Percentiles rank a stretch among this genome's conserved stretches.
Conservation (phyloP, 2,113 vertebrate genomes). For the Apistogramma diplotaenia region DNA sequence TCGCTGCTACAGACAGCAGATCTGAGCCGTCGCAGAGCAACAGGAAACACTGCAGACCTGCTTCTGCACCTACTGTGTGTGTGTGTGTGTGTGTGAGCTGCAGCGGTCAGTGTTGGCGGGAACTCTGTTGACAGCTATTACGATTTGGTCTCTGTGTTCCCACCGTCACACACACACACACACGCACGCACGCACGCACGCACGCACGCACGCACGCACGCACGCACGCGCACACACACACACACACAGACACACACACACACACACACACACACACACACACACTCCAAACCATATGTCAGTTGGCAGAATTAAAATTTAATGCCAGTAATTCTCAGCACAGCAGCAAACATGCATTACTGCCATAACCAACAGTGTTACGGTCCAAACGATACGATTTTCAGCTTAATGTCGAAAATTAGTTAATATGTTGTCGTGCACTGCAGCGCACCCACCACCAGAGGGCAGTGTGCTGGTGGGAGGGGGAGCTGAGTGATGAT, state of each 20-base stretch:
- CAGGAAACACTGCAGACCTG: neutral
- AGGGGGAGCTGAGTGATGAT: neutral
- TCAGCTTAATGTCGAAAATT: fast-evolving
- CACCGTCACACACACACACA: constrained; percentile 2
- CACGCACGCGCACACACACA: neutral
- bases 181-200: too few relatives aligned
- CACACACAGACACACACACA: neutral
- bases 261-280: constrained; percentile 1
- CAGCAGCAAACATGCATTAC: neutral
- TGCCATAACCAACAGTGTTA: fast-evolving
- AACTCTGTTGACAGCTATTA: neutral
- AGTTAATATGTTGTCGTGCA: neutral
- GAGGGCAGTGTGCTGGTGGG: fast-evolving
- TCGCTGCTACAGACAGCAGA: neutral
- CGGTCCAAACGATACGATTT: neutral
- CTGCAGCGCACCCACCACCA: neutral
- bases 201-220: too few relatives aligned
- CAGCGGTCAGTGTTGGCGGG: neutral
- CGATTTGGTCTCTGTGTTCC: neutral
- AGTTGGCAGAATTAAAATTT: neutral
- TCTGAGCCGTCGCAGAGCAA: neutral
- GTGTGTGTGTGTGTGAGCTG: neutral
- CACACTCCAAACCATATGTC: neutral
- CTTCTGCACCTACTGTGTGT: neutral
- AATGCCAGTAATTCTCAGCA: neutral